Evolutionary conservation across 2,113 vertebrate species (phyloP).

Genomic region (Calyptomena viridis): DNA sequence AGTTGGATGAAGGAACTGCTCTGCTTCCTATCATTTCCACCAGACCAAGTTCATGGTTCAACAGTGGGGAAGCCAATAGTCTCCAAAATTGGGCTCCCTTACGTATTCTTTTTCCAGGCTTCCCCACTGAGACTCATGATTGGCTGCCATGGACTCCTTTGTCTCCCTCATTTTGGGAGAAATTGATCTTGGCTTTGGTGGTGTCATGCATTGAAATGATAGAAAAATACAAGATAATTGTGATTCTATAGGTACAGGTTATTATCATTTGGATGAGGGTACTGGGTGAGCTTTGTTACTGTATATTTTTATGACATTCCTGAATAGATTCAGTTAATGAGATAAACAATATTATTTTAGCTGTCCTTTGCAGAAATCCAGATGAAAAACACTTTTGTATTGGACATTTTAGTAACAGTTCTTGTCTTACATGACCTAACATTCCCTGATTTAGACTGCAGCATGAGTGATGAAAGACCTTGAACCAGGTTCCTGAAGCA

Average conservation of each 20-base stretch:
- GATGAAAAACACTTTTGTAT: accelerated
- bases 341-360: not conserved
- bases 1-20: not conserved
- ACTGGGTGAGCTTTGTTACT: not conserved
- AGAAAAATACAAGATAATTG: not conserved
- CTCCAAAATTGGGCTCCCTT: not conserved
- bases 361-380: not conserved
- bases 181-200: not conserved
- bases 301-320: not conserved
- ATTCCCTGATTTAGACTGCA: not conserved
- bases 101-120: not conserved
- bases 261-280: not conserved
- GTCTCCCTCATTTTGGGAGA: not conserved
- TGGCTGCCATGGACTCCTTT: not conserved
- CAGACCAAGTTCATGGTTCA: not conserved
- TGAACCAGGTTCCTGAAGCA: not conserved
- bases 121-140: not conserved
- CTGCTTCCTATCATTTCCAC: not conserved
- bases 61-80: accelerated
- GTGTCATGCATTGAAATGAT: not conserved
- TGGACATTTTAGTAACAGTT: not conserved
- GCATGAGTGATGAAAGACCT: not conserved
- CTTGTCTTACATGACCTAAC: not conserved
- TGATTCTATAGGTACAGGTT: not conserved
- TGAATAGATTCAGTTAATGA: not conserved